These are phyloP conservation scores for Drosophila suboccidentalis DNA, from an alignment of 2,888 invertebrate genomes.

Conservation along the genomic window DNA sequence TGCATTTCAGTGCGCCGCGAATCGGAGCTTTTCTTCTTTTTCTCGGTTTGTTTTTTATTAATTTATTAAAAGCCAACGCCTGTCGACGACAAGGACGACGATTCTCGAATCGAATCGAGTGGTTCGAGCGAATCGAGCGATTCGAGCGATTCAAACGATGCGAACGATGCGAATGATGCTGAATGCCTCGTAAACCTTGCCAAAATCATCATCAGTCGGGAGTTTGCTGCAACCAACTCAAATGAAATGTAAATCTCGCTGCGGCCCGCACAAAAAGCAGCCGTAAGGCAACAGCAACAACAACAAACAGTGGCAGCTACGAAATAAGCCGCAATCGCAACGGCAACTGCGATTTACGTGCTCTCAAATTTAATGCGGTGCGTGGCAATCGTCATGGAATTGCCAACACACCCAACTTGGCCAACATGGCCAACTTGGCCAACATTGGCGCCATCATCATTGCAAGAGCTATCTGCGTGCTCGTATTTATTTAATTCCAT, in stretches of 20 bases:
- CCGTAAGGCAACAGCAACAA: slow-evolving; percentile 38
- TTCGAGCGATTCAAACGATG: slow-evolving; percentile 14
- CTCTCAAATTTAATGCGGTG: slow-evolving; percentile 72
- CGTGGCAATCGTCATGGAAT: slow-evolving; percentile 57
- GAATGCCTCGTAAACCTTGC: slow-evolving; percentile 73
- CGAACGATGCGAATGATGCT: slow-evolving; percentile 44
- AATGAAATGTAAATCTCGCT: slow-evolving; percentile 76
- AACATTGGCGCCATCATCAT: slow-evolving; percentile 31
- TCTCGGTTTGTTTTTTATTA: slow-evolving; percentile 66
- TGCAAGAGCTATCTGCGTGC: slow-evolving; percentile 43
- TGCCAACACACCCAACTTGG: slow-evolving; percentile 21
- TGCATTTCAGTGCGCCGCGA: slow-evolving; percentile 45
- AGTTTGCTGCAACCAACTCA: slow-evolving; percentile 40
- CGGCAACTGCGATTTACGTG: slow-evolving; percentile 54
- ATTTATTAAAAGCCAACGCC: slow-evolving; percentile 74
- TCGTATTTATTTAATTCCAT: slow-evolving; percentile 79
- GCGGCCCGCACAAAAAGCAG: slow-evolving; percentile 52
- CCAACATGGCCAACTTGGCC: slow-evolving; percentile 18
- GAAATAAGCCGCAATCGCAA: slow-evolving; percentile 53
- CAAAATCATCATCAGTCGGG: slow-evolving; percentile 62
- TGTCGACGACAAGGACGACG: slow-evolving; percentile 17
- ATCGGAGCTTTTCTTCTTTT: slow-evolving; percentile 5
- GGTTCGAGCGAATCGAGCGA: slow-evolving; percentile 15
- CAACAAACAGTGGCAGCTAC: slow-evolving; percentile 41
- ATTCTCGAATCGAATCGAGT: slow-evolving; percentile 5